These are phyloP conservation scores for Ophion costatus DNA, from an alignment of 2,888 invertebrate species.

Conservation along the genomic window DNA sequence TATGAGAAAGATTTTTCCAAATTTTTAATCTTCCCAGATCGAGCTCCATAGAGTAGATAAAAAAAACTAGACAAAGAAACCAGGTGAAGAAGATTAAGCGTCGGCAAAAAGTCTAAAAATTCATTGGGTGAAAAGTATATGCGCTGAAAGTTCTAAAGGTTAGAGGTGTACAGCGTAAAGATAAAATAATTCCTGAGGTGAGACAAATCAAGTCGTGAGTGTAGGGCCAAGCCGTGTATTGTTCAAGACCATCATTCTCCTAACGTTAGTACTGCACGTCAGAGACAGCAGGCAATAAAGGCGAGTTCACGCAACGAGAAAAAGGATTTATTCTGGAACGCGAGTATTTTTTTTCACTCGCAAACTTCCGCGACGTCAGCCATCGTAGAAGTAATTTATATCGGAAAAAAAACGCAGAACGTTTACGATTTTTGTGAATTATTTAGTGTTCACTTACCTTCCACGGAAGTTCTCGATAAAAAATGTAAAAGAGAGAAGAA, in stretches of 20 bases:
- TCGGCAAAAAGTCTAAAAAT: no score
- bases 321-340: conserved; percentile 45
- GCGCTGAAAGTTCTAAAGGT: no score
- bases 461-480: conserved; percentile 16
- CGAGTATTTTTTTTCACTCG: conserved; percentile 43
- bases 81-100: no score
- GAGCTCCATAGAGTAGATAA: no score
- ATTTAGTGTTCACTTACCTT: conserved; percentile 73
- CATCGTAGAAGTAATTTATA: conserved; percentile 75
- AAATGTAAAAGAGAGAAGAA: background rate
- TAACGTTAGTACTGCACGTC: conserved; percentile 31
- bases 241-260: conserved; percentile 1
- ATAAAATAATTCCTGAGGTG: background rate
- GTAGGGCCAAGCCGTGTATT: background rate
- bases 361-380: conserved; percentile 72
- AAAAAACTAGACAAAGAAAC: no score
- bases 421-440: conserved; percentile 79
- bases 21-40: no score
- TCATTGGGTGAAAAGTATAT: no score
- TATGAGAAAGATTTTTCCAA: no score
- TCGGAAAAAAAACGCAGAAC: conserved; percentile 77
- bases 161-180: no score
- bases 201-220: background rate
- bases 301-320: conserved; percentile 21
- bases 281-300: conserved; percentile 27